Base-by-base conservation (phyloP, 2,797 vertebrate genomes). In the Muscicapa striata region DNA sequence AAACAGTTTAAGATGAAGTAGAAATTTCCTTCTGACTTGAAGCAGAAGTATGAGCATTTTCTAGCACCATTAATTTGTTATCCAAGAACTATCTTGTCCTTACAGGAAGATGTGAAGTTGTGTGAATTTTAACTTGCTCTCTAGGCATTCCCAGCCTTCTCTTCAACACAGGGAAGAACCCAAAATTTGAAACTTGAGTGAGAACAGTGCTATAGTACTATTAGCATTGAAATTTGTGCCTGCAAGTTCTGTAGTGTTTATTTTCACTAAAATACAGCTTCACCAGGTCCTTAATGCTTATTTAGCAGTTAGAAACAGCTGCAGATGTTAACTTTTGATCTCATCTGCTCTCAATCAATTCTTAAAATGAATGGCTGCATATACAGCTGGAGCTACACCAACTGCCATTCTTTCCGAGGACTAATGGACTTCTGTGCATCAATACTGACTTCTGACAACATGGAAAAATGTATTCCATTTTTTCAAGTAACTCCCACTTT, bases 301-400 rank as follows among this genome's bases (percentile, higher is more conserved):
- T 88, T 95, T 92, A 87, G 78, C 77, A 90, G 64, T 74, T 64
- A 83, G 76, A 92, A 96, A 93, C 54, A 75, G 93, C 95, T 89
- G 83, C 90, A 95, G 77, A 90, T 69, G 78, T 90, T 90, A 94
- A 86, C 75, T 93, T 93, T 84, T 94, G 87, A 94, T 95, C 88
- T 95, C 88, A 91, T 93, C 93, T 96, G 94, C 84, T 92, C 92
- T 86, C 90, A 94, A 88, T 95, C 89, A 95, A 24, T 84, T 64
- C 84, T 77, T 49, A 48, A 88, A 90, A 91, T 43, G 70, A 85
- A 84, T 0, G 3, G 43, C 87, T 90, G 72, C 36, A 20, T 16
- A 57, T 51, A 72, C 15, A 30, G 83, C 85, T 95, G 89, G 81
- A 95, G 63, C 57, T 78, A 32, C 73, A 85, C 18, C 52, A 87